Percentiles rank a stretch among this genome's conserved stretches.
Conservation (phyloP, 2,888 invertebrate genomes). For the Xylophagus ater region DNA sequence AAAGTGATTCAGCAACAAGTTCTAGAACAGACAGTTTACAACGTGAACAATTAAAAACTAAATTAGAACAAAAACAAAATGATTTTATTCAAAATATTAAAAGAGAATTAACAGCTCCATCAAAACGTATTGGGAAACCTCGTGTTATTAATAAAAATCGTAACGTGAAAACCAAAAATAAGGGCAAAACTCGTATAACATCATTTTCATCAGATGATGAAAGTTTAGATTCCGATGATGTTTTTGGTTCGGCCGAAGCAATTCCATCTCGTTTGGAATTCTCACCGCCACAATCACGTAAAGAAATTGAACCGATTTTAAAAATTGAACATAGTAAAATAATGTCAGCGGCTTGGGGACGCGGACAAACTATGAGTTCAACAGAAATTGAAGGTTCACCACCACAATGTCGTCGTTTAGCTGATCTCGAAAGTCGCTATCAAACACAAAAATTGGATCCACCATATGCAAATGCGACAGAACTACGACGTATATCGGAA, state of each 20-base stretch:
- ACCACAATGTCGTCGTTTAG: conserved; percentile 56
- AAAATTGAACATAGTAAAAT: conserved; percentile 61
- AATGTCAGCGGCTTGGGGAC: conserved; percentile 54
- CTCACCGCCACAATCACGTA: conserved; percentile 63
- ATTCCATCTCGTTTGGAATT: conserved; percentile 60
- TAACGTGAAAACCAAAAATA: conserved; percentile 50
- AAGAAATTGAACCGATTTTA: conserved; percentile 62
- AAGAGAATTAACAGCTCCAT: conserved; percentile 46
- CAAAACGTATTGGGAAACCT: conserved; percentile 50
- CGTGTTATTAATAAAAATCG: conserved; percentile 50
- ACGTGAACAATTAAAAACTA: conserved; percentile 43
- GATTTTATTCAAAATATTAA: conserved; percentile 46
- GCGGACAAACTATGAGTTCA: conserved; percentile 64
- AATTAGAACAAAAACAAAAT: conserved; percentile 45
- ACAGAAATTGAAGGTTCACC: conserved; percentile 69
- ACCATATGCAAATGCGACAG: conserved; percentile 51
- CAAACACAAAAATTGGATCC: conserved; percentile 50
- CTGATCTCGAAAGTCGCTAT: conserved; percentile 54
- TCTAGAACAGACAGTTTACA: conserved; percentile 59
- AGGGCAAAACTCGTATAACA: conserved; percentile 58
- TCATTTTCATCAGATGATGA: conserved; percentile 68
- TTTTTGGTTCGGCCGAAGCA: conserved; percentile 64
- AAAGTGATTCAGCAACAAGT: conserved; percentile 64
- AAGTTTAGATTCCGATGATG: conserved; percentile 65
- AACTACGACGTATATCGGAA: conserved; percentile 59